These are phyloP conservation scores for Leiothrix lutea DNA, from an alignment of 2,113 vertebrate genomes.

Conservation along the genomic window DNA sequence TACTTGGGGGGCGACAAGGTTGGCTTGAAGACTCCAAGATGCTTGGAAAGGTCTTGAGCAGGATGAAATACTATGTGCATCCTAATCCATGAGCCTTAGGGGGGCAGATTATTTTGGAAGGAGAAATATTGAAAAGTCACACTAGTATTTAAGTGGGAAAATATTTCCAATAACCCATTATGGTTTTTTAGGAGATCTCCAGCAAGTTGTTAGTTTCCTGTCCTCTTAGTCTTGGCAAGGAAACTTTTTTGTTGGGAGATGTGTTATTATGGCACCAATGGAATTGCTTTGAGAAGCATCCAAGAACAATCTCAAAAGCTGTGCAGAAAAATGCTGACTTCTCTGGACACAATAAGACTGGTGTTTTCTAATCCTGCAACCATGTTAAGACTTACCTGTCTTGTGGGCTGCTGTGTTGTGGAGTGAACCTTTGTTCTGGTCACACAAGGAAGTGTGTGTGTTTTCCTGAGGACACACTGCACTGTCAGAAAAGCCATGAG, in stretches of 20 bases:
- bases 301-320: slow-evolving; percentile 11
- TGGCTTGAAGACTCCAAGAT: neutral
- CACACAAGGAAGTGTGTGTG: neutral
- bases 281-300: slow-evolving; percentile 41
- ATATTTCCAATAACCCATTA: neutral
- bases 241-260: neutral
- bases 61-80: neutral
- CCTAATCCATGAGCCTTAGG: neutral
- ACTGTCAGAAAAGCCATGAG: neutral
- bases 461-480: neutral
- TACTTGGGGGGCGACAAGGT: neutral
- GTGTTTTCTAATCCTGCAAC: neutral
- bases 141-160: neutral
- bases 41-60: neutral
- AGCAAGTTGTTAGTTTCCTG: slow-evolving; percentile 13
- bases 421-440: neutral
- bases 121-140: neutral
- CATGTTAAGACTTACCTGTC: neutral
- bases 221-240: slow-evolving; percentile 1
- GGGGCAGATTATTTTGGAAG: neutral
- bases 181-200: neutral
- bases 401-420: neutral
- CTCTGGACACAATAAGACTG: neutral
- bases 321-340: neutral
- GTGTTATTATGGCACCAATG: slow-evolving; percentile 22